Base-by-base conservation (phyloP, 2,888 invertebrate species). In the Perizoma affinitatum region DNA sequence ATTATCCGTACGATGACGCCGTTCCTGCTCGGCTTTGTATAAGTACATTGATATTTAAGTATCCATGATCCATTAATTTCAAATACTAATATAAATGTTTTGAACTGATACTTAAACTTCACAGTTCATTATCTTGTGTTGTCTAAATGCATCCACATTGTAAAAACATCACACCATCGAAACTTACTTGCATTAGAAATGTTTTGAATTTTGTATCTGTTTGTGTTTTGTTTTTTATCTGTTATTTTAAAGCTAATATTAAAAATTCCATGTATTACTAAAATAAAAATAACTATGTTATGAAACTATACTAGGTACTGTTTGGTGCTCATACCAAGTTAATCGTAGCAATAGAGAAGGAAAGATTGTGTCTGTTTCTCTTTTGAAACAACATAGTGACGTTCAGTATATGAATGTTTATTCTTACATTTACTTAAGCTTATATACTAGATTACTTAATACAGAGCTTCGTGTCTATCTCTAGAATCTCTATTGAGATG, bases 131-230 rank as follows among this genome's bases (percentile, higher is more conserved):
- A 65, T 67, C 59, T 66, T 54, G 68, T 65, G 55, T 65, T 59
- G 49, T 54, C 54, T 63, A 61, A 75, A 74, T 72, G 71, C 82
- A 83, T 82, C 65, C 72, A 70, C 79, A 83, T 80, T 78, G 77
- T 83, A 82, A 82, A 84, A 79, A 84, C 78, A 84, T 90, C 91
- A 91, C 90, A 91, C 91, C 91, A 90, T 90, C 90, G 91, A 90
- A 90, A 87, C 84, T 88, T 89, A 89, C 87, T 83, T 79, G 86
- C 88, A 89, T 89, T 75, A 73, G 72, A 76, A 62, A 77, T 74
- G 77, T 74, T 78, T 78, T 65, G 57, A 57, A 22, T 43, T 45
- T 61, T 61, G 49, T 52, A 53, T 45, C 35, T 58, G 53, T 65
- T 59, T 71, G 66, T 68, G 58, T 66, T 68, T 42, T 62, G 54